These are phyloP conservation scores for Chrysomela aeneicollis DNA, from an alignment of 2,888 invertebrate species.

Conservation along the genomic window DNA sequence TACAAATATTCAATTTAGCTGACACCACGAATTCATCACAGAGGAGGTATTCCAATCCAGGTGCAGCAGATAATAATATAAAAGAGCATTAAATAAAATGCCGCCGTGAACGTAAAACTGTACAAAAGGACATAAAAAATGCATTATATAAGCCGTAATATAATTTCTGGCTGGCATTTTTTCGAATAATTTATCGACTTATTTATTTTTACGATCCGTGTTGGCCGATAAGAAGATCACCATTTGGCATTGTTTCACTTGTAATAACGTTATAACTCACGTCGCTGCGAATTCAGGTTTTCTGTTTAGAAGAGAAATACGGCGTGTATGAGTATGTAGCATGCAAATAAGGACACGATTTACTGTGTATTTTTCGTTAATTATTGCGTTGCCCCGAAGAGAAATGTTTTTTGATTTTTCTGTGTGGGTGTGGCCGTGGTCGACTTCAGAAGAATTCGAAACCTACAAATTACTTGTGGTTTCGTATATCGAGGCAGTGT, in stretches of 20 bases:
- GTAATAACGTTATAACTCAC: constrained; percentile 42
- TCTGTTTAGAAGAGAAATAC: constrained; percentile 43
- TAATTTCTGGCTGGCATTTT: constrained; percentile 26
- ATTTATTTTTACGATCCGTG: constrained; percentile 31
- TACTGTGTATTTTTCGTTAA: constrained; percentile 43
- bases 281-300: constrained; percentile 36
- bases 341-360: constrained; percentile 44
- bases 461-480: not conserved
- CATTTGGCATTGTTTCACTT: constrained; percentile 38
- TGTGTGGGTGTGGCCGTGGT: not conserved
- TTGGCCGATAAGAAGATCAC: constrained; percentile 35
- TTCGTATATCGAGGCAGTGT: not conserved
- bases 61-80: constrained; percentile 7
- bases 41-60: not conserved
- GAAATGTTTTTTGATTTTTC: constrained; percentile 10
- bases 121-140: constrained; percentile 18
- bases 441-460: not conserved
- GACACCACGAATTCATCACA: not conserved
- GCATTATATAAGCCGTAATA: constrained; percentile 24
- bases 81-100: constrained; percentile 8
- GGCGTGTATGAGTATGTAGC: constrained; percentile 43
- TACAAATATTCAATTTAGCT: too few relatives aligned
- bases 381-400: constrained; percentile 38
- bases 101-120: constrained; percentile 1
- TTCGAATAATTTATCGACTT: constrained; percentile 29